Conservation (phyloP, 2,113 vertebrate genomes). For the Pyrgilauda ruficollis region DNA sequence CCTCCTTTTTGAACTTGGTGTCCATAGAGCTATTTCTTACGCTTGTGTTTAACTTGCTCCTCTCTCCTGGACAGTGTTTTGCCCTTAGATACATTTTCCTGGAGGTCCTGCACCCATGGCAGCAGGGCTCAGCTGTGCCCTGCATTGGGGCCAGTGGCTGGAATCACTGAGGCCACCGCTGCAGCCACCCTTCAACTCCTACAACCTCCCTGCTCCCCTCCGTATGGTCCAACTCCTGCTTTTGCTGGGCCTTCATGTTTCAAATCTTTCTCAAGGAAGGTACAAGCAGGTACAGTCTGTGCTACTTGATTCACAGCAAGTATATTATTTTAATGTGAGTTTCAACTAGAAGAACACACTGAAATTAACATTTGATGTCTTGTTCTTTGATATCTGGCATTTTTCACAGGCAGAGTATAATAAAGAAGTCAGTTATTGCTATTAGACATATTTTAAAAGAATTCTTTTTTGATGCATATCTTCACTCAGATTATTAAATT, state of each 20-base stretch:
- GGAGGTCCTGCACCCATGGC: not conserved
- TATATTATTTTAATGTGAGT: constrained; percentile 58
- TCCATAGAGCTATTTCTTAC: not conserved
- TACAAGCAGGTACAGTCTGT: not conserved
- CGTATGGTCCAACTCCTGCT: not conserved
- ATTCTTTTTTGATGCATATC: constrained; percentile 71
- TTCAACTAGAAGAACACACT: constrained; percentile 59
- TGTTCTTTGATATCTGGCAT: constrained; percentile 72
- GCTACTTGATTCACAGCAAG: not conserved
- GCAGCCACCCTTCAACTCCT: not conserved
- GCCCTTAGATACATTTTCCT: not conserved
- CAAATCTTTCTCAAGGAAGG: not conserved
- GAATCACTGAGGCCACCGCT: not conserved
- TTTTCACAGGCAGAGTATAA: constrained; percentile 69
- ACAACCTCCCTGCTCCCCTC: not conserved
- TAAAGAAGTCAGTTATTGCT: constrained; percentile 76
- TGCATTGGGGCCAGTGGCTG: not conserved
- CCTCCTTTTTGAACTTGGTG: not conserved
- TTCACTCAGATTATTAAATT: constrained; percentile 74
- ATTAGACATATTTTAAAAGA: constrained; percentile 75
- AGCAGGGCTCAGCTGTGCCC: not conserved
- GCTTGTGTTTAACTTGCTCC: not conserved
- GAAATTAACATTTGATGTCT: constrained; percentile 76
- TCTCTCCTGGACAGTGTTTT: accelerated
- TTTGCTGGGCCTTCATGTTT: not conserved